Conservation (phyloP, 2,113 vertebrate genomes). For the Burhinus bistriatus region DNA sequence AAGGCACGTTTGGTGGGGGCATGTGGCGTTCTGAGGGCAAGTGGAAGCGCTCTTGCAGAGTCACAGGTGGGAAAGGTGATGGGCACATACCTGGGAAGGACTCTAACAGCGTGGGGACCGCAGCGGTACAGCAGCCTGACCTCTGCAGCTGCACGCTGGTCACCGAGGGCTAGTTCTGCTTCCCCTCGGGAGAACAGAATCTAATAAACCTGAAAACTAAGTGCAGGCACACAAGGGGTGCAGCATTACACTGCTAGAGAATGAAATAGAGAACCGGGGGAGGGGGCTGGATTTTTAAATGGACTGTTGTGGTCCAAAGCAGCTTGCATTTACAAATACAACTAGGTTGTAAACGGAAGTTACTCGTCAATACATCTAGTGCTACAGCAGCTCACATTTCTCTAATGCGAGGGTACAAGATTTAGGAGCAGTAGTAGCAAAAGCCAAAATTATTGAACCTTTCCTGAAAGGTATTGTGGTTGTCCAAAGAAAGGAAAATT, state of each 20-base stretch:
- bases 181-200: neutral
- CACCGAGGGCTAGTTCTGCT: neutral
- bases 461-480: neutral
- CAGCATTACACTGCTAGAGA: neutral
- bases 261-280: neutral
- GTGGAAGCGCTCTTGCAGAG: neutral
- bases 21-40: neutral
- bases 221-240: neutral
- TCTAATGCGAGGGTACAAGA: neutral
- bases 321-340: neutral
- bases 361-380: neutral
- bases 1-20: neutral
- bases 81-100: neutral
- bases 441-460: neutral
- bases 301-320: neutral
- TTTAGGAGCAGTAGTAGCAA: neutral
- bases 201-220: neutral
- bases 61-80: neutral
- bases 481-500: neutral
- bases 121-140: neutral
- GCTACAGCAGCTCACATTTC: neutral
- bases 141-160: neutral
- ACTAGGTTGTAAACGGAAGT: neutral
- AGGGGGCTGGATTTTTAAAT: neutral
- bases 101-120: neutral